These are phyloP conservation scores for Drosophila borealis DNA, from an alignment of 2,888 invertebrate genomes.

Conservation along the genomic window DNA sequence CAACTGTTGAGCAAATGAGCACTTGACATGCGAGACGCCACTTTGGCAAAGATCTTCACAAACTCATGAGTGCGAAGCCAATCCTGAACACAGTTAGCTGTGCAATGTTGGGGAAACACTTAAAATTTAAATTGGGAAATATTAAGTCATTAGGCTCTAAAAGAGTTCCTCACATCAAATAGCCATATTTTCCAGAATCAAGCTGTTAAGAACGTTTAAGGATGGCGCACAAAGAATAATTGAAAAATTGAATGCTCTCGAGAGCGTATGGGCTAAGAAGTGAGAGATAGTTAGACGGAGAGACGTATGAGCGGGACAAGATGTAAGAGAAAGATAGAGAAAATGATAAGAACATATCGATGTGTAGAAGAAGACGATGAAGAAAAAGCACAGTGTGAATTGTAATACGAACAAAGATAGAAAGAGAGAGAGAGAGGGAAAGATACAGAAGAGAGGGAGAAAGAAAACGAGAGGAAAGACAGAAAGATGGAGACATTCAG, in stretches of 20 bases:
- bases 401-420: neutral
- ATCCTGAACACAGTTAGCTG: conserved; percentile 12
- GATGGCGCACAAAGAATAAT: neutral
- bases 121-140: neutral
- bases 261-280: no score
- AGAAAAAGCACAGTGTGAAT: no score
- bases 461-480: neutral
- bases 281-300: no score
- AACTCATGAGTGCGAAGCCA: conserved; percentile 10
- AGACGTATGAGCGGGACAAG: no score
- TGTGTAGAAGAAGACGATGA: no score
- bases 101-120: neutral
- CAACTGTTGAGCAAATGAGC: conserved; percentile 52
- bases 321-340: no score
- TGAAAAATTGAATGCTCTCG: neutral
- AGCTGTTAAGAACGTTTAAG: neutral
- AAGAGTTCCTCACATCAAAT: neutral
- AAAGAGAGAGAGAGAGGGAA: neutral
- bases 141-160: neutral
- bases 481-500: neutral
- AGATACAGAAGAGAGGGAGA: no score
- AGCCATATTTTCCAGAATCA: neutral
- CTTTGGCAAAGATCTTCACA: conserved; percentile 39
- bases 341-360: no score
- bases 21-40: conserved; percentile 64